phyloP scores from a whole-genome alignment of 2,888 invertebrate species.

The Scaptomyza caliginosa region DNA sequence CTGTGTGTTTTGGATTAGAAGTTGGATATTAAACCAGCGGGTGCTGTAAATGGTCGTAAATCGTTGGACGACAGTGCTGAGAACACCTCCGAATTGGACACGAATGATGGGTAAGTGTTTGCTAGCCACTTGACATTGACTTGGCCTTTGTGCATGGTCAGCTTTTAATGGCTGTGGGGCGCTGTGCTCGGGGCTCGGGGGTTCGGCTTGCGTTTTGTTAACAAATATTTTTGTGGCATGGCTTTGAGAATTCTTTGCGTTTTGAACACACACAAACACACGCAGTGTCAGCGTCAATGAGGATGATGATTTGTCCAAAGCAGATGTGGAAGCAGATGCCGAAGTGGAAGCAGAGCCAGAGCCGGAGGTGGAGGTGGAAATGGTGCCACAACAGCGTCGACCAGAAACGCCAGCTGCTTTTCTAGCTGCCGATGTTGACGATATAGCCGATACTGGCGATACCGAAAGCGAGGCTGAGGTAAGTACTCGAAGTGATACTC shows the following conservation, averaged over 20 bases:
- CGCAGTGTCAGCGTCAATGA: conserved; percentile 71
- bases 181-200: not conserved
- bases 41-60: conserved; percentile 76
- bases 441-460: conserved; percentile 33
- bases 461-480: conserved; percentile 57
- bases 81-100: conserved; percentile 82
- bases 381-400: conserved; percentile 33
- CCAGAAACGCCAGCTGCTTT: conserved; percentile 62
- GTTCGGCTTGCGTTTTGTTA: conserved; percentile 38
- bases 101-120: conserved; percentile 79
- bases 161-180: conserved; percentile 9
- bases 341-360: conserved; percentile 11
- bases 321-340: conserved; percentile 48
- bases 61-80: conserved; percentile 80
- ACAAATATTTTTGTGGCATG: conserved; percentile 43
- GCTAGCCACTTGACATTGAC: conserved; percentile 42
- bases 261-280: conserved; percentile 42
- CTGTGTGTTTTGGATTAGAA: conserved; percentile 64
- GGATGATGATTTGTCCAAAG: conserved; percentile 71
- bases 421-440: conserved; percentile 21
- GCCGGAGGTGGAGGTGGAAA: conserved; percentile 24
- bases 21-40: conserved; percentile 68
- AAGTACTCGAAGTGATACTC: conserved; percentile 31
- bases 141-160: conserved; percentile 41
- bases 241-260: conserved; percentile 70